Percentiles rank a stretch among this genome's conserved stretches.
These are phyloP conservation scores for Hepsetus odoe DNA, from an alignment of 2,113 vertebrate species.

Conservation along the genomic window DNA sequence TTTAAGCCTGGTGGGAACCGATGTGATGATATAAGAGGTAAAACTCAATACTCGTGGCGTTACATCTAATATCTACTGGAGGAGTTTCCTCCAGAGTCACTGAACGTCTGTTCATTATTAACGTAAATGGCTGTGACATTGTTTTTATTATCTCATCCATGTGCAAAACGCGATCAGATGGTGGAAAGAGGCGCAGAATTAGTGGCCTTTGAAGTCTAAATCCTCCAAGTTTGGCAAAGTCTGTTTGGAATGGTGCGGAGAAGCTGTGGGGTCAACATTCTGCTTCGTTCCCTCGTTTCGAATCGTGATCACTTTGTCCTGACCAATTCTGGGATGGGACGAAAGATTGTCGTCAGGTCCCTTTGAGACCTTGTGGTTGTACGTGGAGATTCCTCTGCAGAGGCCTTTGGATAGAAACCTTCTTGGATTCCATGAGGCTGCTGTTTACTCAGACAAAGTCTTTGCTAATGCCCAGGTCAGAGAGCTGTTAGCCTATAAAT, in stretches of 20 bases:
- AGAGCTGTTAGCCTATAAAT: not conserved
- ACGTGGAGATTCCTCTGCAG: not conserved
- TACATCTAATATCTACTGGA: not conserved
- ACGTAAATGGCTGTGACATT: constrained; percentile 31
- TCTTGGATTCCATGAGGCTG: not conserved
- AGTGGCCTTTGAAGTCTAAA: constrained; percentile 19
- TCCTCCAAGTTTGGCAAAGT: constrained; percentile 15
- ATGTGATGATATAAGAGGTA: not conserved
- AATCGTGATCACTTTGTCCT: not conserved
- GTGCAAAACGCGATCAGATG: not conserved
- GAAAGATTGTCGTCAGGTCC: not conserved
- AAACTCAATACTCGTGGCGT: not conserved
- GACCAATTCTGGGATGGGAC: not conserved
- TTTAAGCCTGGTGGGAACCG: not conserved
- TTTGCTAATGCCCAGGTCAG: not conserved
- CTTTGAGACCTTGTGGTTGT: not conserved
- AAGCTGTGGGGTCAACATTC: not conserved
- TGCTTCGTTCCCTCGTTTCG: not conserved
- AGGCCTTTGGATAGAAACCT: too few species aligned
- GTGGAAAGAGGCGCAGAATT: constrained; percentile 12
- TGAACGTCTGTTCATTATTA: not conserved
- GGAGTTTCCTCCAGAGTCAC: not conserved
- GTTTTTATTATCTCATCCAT: constrained; percentile 18
- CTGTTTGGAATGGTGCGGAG: not conserved
- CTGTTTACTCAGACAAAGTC: not conserved